A percentile compares a stretch with the other conserved stretches of the same genome.
phyloP scores from a whole-genome alignment of 2,888 invertebrate species.

The Drosophila maculinotata region DNA sequence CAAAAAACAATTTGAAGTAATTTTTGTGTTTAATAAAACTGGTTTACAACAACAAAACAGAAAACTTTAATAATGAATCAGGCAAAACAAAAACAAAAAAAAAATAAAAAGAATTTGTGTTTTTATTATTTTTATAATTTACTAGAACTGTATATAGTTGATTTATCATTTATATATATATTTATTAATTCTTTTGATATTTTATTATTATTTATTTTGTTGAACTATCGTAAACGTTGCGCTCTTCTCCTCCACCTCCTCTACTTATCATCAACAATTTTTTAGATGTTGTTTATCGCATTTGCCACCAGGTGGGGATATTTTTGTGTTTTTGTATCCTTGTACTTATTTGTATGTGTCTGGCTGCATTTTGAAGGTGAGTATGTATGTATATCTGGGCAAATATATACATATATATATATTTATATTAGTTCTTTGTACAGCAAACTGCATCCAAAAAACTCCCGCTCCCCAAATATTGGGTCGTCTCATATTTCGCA shows the following conservation, averaged over 20 bases:
- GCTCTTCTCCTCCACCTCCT: constrained; percentile 33
- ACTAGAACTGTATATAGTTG: constrained; percentile 56
- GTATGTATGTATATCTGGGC: constrained; percentile 25
- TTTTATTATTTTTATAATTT: constrained; percentile 44
- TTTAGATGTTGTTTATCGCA: constrained; percentile 38
- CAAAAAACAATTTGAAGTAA: constrained; percentile 67
- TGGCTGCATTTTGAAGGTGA: constrained; percentile 46
- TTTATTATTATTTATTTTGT: constrained; percentile 25
- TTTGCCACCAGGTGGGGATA: constrained; percentile 33
- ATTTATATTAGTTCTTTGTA: constrained; percentile 21
- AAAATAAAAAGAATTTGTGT: constrained; percentile 54
- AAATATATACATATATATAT: constrained; percentile 10
- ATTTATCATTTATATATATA: constrained; percentile 18
- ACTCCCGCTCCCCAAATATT: not conserved
- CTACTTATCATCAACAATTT: constrained; percentile 31
- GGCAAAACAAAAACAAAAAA: constrained; percentile 58
- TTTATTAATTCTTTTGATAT: constrained; percentile 14
- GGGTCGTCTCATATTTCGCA: constrained; percentile 34
- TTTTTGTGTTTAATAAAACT: constrained; percentile 77
- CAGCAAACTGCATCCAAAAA: constrained; percentile 30
- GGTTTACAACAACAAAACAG: constrained; percentile 51
- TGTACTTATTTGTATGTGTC: constrained; percentile 29
- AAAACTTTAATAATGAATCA: constrained; percentile 58
- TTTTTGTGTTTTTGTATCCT: constrained; percentile 40
- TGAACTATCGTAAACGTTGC: constrained; percentile 53